Percentiles rank a stretch among this genome's conserved stretches.
phyloP scores from a whole-genome alignment of 2,888 invertebrate species.

The Acanthoscelides obtectus region DNA sequence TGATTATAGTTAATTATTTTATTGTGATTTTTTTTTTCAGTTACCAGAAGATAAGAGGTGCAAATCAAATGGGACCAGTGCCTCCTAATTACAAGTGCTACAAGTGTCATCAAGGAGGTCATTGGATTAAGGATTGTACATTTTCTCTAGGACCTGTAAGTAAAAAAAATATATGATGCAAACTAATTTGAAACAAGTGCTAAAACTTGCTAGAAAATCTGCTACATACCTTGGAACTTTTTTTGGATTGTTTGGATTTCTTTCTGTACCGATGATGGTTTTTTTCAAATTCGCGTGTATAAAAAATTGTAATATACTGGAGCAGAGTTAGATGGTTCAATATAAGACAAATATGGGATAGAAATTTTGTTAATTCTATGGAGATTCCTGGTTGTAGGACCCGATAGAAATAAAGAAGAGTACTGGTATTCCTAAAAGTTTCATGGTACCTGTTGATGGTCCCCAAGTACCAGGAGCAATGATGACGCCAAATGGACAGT shows the following conservation, averaged over 20 bases:
- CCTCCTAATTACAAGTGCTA: conserved; percentile 91
- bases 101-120: conserved; percentile 91
- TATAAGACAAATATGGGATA: no score
- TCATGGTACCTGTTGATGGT: conserved; percentile 90
- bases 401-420: conserved; percentile 83
- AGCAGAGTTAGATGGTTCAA: no score
- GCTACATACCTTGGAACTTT: no score
- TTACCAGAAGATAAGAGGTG: conserved; percentile 83
- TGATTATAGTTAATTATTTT: neutral
- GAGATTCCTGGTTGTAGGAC: conserved; percentile 50
- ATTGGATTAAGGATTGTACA: conserved; percentile 97
- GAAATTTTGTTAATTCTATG: no score
- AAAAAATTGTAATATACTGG: no score
- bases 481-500: conserved; percentile 83
- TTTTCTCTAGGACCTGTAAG: conserved; percentile 55
- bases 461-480: conserved; percentile 86
- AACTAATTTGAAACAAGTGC: no score
- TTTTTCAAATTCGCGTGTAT: no score
- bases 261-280: no score
- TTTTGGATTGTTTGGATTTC: no score
- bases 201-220: no score
- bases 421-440: conserved; percentile 95
- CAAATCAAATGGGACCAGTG: conserved; percentile 83
- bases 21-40: conserved; percentile 51
- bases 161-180: conserved; percentile 13